Base-by-base conservation (phyloP, 1,140 invertebrate genomes). In the Scylla paramamosain region DNA sequence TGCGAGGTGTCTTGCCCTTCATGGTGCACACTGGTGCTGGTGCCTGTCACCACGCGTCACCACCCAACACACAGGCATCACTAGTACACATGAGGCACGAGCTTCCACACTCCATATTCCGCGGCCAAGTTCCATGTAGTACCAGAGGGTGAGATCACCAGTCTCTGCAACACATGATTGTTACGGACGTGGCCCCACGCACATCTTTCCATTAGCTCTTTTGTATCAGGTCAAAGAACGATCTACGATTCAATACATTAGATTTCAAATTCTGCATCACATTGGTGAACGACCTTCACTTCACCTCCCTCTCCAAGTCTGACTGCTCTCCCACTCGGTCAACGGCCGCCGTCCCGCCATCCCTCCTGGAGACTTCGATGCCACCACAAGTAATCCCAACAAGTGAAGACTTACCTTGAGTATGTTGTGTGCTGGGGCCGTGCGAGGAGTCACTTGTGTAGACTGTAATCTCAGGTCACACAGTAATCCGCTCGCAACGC, bases 321-420 rank as follows among this genome's bases (percentile, higher is more conserved):
- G 7, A 91, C 46, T 52, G 8, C 92, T 52, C 32, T 46, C 12
- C 12, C 67, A 77, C 52, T 91, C 28, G 90, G 84, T 93, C 84
- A 87, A 25, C 28, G 82, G 29, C 84, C 84, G 39, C n/a, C 31
- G 10, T 39, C 29, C 16, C 77, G 10, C n/a, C 29, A 4, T 28
- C 29, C 45, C 20, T 32, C 84, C 16, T 10, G 88, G 93, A 94
- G 93, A 94, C 59, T 94, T 94, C 88, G 90, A 94, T 83, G 88
- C 90, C 32, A 87, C 93, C 20, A 77, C 14, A 94, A 94, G 93
- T 94, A 52, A 94, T 90, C 93, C 52, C 59, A 29, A 8, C 31
- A 77, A 46, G n/a, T n/a, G 39, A 77, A 20, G 87, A 29, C 92
- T 93, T 87, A 93, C 92, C 92, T 93, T 28, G 83, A 39, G 45